A percentile compares a stretch with the other conserved stretches of the same genome.
Conservation (phyloP, 2,797 vertebrate genomes). For the Chrysolophus pictus region DNA sequence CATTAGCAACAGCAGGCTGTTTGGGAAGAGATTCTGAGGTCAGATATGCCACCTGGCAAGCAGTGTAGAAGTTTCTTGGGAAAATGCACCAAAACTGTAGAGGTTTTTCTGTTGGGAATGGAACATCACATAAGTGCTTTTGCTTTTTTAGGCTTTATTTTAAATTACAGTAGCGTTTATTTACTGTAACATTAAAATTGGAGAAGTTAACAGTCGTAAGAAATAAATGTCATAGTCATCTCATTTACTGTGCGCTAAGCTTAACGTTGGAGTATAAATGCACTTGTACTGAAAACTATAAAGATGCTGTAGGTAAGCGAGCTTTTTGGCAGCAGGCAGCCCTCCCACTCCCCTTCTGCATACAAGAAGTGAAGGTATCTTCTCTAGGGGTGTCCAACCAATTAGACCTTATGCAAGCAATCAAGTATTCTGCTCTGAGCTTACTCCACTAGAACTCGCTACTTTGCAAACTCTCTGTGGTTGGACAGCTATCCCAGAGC, state of each 20-base stretch:
- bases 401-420: neutral
- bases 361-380: neutral
- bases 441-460: neutral
- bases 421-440: neutral
- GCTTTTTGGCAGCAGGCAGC: neutral
- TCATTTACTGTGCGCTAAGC: neutral
- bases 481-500: neutral
- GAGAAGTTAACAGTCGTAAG: neutral
- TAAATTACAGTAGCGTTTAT: neutral
- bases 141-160: neutral
- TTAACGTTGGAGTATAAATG: neutral
- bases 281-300: neutral
- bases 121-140: neutral
- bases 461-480: neutral
- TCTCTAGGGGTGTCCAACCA: neutral
- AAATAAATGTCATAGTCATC: neutral
- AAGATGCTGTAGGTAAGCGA: neutral
- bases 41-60: conserved; percentile 10
- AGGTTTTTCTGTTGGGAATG: neutral
- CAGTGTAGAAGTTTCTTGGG: neutral
- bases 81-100: neutral
- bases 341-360: neutral
- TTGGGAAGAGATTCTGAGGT: conserved; percentile 43
- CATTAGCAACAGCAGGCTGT: conserved; percentile 6
- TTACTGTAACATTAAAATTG: neutral